Percentiles rank a stretch among this genome's conserved stretches.
These are phyloP conservation scores for Eupithecia dodoneata DNA, from an alignment of 2,888 invertebrate species.

Conservation along the genomic window DNA sequence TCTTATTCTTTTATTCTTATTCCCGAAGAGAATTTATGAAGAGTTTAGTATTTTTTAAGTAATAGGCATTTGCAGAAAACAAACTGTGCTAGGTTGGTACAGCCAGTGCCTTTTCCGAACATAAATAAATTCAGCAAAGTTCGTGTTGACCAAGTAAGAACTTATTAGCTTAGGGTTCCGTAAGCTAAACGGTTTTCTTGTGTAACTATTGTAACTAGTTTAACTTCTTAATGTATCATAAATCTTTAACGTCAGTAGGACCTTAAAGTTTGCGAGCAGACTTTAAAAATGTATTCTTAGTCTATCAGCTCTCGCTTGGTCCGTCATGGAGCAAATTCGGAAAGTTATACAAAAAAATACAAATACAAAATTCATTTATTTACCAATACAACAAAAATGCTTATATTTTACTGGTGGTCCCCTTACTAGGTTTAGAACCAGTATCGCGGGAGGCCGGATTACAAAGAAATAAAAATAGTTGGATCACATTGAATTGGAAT, in stretches of 20 bases:
- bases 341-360: background rate
- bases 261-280: background rate
- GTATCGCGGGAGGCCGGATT: no score
- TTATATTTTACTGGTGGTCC: no score
- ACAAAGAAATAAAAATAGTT: no score
- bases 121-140: constrained; percentile 19
- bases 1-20: no score
- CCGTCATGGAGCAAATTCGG: background rate
- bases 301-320: background rate
- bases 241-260: constrained; percentile 19
- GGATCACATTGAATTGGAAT: background rate
- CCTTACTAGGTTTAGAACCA: no score
- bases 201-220: constrained; percentile 24
- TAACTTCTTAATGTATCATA: constrained; percentile 24
- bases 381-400: no score
- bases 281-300: background rate
- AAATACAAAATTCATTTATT: no score
- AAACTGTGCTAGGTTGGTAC: background rate
- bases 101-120: background rate
- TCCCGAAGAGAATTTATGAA: background rate
- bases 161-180: constrained; percentile 24
- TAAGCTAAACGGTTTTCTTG: constrained; percentile 28
- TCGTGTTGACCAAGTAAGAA: constrained; percentile 21
- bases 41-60: background rate
- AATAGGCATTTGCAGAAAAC: background rate